phyloP scores from a whole-genome alignment of 2,113 vertebrate species.

The Macroglossus sobrinus region DNA sequence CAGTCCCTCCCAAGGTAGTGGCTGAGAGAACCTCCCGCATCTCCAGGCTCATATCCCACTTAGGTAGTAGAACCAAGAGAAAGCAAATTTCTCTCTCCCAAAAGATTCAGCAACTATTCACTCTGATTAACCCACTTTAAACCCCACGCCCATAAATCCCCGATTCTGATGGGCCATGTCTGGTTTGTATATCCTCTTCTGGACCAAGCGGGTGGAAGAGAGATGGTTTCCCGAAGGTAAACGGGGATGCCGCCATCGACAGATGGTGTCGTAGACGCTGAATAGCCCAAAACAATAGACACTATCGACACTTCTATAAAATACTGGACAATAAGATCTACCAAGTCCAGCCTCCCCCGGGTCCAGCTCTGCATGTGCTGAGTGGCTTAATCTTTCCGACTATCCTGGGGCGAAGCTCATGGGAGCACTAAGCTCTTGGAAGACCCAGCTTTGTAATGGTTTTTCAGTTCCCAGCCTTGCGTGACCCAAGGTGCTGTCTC shows the following conservation, averaged over 20 bases:
- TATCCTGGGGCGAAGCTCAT: not conserved
- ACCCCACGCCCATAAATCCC: not conserved
- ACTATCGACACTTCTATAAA: fast-evolving
- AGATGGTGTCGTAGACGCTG: not conserved
- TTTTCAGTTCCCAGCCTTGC: not conserved
- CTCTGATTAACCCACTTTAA: not conserved
- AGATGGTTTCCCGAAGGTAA: not conserved
- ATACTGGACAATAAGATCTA: not conserved
- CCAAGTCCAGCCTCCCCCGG: too few relatives aligned
- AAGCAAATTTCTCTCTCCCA: not conserved
- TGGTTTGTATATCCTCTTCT: not conserved
- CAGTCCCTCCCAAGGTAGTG: not conserved
- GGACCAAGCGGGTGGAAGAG: not conserved
- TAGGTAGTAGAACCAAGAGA: not conserved
- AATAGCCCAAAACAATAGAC: not conserved
- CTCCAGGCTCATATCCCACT: not conserved
- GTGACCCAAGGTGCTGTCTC: not conserved
- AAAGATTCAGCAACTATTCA: not conserved
- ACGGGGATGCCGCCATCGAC: not conserved
- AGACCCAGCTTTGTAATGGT: not conserved
- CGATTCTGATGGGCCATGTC: not conserved
- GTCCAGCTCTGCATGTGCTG: fast-evolving
- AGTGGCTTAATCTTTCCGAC: not conserved
- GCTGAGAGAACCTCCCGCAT: not conserved
- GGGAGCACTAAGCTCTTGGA: not conserved